Evolutionary conservation across 2,113 vertebrate genomes (phyloP), one percentile per base, ranked within the genome.

Genomic region (Cairina moschata): DNA sequence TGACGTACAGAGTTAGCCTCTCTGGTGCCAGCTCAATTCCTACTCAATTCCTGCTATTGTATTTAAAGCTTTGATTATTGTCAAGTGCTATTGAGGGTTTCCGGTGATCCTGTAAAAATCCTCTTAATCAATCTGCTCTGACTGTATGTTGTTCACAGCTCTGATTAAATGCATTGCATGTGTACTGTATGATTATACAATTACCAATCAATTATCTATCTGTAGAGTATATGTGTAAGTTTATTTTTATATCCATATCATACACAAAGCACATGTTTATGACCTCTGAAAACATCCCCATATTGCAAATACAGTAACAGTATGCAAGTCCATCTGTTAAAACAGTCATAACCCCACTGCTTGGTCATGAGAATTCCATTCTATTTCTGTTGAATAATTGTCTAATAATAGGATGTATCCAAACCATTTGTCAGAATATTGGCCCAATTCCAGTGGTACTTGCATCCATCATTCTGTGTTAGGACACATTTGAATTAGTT

Each of bases 11-110:
- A 97, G 92, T 96, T 96, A 90, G 96, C 87, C 95, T 98, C 93
- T 96, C 96, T 96, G 97, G 97, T 97, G 97, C 96, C 97, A 93
- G 88, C 73, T 97, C 97, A 93, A 90, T 97, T 96, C 90, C 93
- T 97, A 74, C 94, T 97, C 73, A 75, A 93, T 95, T 84, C 74
- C 91, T 95, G 94, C 88, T 92, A 92, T 90, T 96, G 91, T 92
- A 94, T 94, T 97, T 97, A 97, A 97, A 97, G 91, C 80, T 97
- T 95, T 96, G 96, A 96, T 97, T 97, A 96, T 97, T 92, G 88
- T 94, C 91, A 94, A 97, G 79, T 83, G 67, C 83, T 95, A 58
- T 22, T 86, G 88, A 93, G 80, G 38, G 56, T 88, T 96, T 98
- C 96, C 17, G 21, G 65, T 91, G 95, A 90, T 90, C 65, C 77